These are phyloP conservation scores for Spongilla lacustris DNA, from an alignment of 37 sponge, comb jelly and placozoan genomes.

Conservation along the genomic window DNA sequence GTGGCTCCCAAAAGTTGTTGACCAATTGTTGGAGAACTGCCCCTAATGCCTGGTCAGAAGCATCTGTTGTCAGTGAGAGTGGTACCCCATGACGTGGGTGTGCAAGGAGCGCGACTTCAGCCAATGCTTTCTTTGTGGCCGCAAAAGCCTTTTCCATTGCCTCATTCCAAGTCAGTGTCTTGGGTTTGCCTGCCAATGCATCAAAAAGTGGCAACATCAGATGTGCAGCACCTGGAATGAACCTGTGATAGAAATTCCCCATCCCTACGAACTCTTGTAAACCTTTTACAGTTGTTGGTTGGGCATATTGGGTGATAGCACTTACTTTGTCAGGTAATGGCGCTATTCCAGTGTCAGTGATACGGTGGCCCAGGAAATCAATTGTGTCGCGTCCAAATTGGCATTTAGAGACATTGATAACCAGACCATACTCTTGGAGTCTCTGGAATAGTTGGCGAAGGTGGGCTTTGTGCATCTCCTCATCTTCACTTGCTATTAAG, in stretches of 20 bases:
- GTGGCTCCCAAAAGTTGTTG: no score
- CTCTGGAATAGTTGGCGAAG: no score
- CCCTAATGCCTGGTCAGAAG: no score
- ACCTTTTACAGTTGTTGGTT: constrained; percentile 15
- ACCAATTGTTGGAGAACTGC: no score
- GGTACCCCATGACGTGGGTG: no score
- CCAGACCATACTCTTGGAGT: no score
- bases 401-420: no score
- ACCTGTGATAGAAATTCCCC: not conserved
- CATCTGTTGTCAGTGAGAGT: no score
- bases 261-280: constrained; percentile 18
- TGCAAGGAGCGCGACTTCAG: no score
- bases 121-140: not conserved
- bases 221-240: constrained; percentile 15
- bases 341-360: not conserved
- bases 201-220: constrained; percentile 19
- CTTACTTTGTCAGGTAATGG: constrained; percentile 13
- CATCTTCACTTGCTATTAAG: no score
- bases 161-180: constrained; percentile 17
- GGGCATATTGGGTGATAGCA: constrained; percentile 4
- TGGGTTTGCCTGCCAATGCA: constrained; percentile 18
- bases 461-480: no score
- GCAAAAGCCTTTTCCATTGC: constrained; percentile 2
- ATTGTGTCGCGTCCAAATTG: not conserved
- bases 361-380: constrained; percentile 6